Evolutionary conservation across 2,888 invertebrate genomes (phyloP).

Genomic region (Odontothrips loti): DNA sequence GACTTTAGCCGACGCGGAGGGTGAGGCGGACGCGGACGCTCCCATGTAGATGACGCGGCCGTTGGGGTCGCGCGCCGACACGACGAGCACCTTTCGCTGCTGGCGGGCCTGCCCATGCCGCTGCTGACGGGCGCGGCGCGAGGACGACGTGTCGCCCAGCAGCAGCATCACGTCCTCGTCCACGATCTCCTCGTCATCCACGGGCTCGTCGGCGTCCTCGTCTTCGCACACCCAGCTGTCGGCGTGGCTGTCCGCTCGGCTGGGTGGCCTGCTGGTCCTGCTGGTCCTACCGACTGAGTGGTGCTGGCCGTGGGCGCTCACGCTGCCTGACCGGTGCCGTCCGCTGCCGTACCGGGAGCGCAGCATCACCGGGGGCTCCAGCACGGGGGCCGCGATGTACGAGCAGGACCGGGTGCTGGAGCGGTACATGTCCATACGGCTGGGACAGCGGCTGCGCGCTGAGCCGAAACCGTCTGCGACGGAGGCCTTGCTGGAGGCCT

Average conservation of each 20-base stretch:
- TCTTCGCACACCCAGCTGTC: conserved; percentile 19
- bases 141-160: conserved; percentile 10
- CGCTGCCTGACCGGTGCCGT: not conserved
- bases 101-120: conserved; percentile 39
- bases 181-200: not conserved
- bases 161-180: conserved; percentile 4
- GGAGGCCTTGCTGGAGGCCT: not conserved
- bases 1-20: conserved; percentile 1
- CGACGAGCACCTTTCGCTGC: conserved; percentile 48
- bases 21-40: conserved; percentile 38
- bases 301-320: not conserved
- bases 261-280: not conserved
- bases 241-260: not conserved
- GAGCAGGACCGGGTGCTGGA: conserved; percentile 15
- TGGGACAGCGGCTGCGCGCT: conserved; percentile 3
- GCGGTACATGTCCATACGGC: conserved; percentile 17
- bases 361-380: not conserved
- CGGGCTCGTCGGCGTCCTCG: conserved; percentile 21
- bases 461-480: not conserved
- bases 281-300: not conserved
- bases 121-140: not conserved
- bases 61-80: conserved; percentile 50
- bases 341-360: not conserved
- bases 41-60: conserved; percentile 50
- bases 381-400: not conserved